Evolutionary conservation across 2,888 invertebrate genomes (phyloP).

Genomic region (Sussaba pulchella): DNA sequence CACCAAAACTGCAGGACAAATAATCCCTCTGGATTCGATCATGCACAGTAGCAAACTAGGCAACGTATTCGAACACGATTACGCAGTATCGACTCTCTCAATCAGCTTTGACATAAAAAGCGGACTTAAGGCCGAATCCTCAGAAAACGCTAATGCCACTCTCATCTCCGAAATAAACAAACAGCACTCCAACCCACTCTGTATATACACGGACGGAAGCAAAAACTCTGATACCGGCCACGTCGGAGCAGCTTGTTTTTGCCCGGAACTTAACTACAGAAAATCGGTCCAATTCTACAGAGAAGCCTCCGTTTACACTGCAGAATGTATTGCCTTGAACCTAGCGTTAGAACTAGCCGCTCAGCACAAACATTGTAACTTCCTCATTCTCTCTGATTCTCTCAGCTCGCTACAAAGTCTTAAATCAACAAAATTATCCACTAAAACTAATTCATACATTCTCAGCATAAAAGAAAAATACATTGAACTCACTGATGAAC

Average conservation of each 20-base stretch:
- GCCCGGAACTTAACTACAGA: conserved; percentile 15
- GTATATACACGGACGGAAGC: conserved; percentile 45
- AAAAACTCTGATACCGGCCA: conserved; percentile 17
- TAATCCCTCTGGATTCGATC: not conserved
- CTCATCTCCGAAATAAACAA: not conserved
- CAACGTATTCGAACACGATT: conserved; percentile 10
- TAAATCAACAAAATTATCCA: conserved; percentile 7
- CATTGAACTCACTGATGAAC: not conserved
- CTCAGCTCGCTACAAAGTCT: conserved; percentile 25
- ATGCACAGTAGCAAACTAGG: not conserved
- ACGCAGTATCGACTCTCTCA: conserved; percentile 3
- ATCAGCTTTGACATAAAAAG: not conserved
- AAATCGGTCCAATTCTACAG: conserved; percentile 14
- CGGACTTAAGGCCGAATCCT: conserved; percentile 1
- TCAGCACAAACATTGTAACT: conserved; percentile 15
- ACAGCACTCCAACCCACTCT: not conserved
- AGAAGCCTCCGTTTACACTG: conserved; percentile 43
- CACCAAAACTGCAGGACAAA: conserved; percentile 6
- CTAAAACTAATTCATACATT: conserved; percentile 38
- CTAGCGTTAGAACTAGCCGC: conserved; percentile 33
- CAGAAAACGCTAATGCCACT: not conserved
- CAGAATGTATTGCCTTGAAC: conserved; percentile 51
- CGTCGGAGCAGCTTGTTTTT: conserved; percentile 13
- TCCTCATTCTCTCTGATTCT: conserved; percentile 31
- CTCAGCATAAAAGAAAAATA: conserved; percentile 43